Conservation (phyloP, 2,888 invertebrate species). For the Molanna angustata region DNA sequence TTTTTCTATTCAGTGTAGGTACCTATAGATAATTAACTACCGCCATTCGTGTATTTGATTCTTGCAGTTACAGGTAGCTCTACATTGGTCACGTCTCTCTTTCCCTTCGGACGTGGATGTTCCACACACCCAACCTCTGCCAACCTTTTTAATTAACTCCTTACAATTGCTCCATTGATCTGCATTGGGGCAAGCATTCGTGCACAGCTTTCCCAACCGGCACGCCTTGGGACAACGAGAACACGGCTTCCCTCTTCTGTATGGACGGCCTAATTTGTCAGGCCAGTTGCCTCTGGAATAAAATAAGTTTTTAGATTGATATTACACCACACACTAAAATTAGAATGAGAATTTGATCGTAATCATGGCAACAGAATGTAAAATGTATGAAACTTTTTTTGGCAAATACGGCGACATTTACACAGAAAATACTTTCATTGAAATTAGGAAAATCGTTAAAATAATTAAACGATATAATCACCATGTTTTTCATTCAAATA, state of each 20-base stretch:
- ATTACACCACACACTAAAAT: too few relatives aligned
- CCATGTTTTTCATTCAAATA: too few relatives aligned
- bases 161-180: slow-evolving; percentile 73
- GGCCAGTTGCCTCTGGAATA: slow-evolving; percentile 66
- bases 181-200: slow-evolving; percentile 65
- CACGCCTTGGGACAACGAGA: slow-evolving; percentile 64
- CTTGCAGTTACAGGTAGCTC: slow-evolving; percentile 71
- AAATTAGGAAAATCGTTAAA: too few relatives aligned
- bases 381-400: too few relatives aligned
- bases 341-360: too few relatives aligned
- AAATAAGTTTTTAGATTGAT: slow-evolving; percentile 6
- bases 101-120: slow-evolving; percentile 52
- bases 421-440: too few relatives aligned
- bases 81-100: slow-evolving; percentile 56
- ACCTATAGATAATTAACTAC: slow-evolving; percentile 7
- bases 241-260: slow-evolving; percentile 65
- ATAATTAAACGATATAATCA: too few relatives aligned
- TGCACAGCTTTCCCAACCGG: slow-evolving; percentile 64
- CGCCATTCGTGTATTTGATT: slow-evolving; percentile 49
- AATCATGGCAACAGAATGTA: too few relatives aligned
- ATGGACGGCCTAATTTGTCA: slow-evolving; percentile 62
- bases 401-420: too few relatives aligned
- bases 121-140: slow-evolving; percentile 61
- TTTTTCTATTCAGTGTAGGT: neutral
- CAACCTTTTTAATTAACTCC: slow-evolving; percentile 54